Base-by-base conservation (phyloP, 1,140 invertebrate genomes). In the Bombus pyrosoma region DNA sequence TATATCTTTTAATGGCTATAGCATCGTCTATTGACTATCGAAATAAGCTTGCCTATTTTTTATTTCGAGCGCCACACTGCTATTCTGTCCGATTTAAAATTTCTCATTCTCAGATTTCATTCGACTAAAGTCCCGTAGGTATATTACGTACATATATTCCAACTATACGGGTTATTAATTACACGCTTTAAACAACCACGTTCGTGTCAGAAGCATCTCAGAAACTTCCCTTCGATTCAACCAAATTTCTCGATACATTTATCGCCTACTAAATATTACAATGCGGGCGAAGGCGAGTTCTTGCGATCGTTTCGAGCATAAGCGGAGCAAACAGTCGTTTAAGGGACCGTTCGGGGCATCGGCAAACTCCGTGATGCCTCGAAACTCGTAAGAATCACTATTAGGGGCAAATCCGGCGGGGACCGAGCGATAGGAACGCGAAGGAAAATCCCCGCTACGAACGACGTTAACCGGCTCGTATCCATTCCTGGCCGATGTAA, bases 391-490 rank as follows among this genome's bases (percentile, higher is more conserved):
- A 88, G 68, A 62, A 53, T 73, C 76, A 72, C 76, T 72, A 83
- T 89, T 83, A 83, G 64, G 72, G 78, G 59, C 43, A 89, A 86
- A 89, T 89, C 87, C 68, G 75, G 22, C 47, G 74, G 84, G 59
- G 76, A 15, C 5, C 13, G 62, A 69, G 39, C 71, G 37, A 88
- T 89, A 79, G 59, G n/a, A 75, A 59, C 81, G 75, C 69, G 47
- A 37, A 62, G 76, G 69, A 85, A 90, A 89, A 59, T 79, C 66
- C 78, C n/a, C 64, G 87, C 43, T 64, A 81, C 89, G 89, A 90
- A 87, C 82, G 79, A 87, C 82, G 81, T 89, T 90, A 90, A 90
- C 82, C 88, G 82, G 82, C 88, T 87, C 89, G 76, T 87, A 89
- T 86, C 88, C 88, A 76, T 87, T 87, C 59, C 89, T 59, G 74